A percentile compares a stretch with the other conserved stretches of the same genome.
These are phyloP conservation scores for Mustela nigripes DNA, from an alignment of 2,113 vertebrate genomes.

Conservation along the genomic window DNA sequence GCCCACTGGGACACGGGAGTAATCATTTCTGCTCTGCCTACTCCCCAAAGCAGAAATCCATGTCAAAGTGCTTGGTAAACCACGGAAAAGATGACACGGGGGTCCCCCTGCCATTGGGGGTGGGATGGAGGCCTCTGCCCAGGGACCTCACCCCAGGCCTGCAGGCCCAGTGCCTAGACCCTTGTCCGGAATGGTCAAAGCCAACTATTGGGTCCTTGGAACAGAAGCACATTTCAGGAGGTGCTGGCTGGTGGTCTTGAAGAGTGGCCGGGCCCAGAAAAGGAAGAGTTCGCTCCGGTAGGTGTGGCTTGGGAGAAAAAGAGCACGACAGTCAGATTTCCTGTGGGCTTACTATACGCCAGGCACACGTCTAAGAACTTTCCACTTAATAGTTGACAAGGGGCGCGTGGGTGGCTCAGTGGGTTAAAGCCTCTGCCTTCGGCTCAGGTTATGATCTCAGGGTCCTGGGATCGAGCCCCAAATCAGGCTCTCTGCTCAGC, in stretches of 20 bases:
- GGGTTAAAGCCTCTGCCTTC: too few species aligned
- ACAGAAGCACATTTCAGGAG: not conserved
- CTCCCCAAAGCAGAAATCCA: not conserved
- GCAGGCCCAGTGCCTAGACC: not conserved
- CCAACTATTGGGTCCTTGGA: not conserved
- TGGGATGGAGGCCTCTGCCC: not conserved
- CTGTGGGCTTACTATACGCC: accelerated
- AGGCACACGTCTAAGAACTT: not conserved
- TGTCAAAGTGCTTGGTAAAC: not conserved
- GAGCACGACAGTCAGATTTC: accelerated
- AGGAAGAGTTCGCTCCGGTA: not conserved
- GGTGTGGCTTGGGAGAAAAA: not conserved
- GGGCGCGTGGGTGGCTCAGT: too few species aligned
- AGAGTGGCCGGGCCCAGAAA: not conserved
- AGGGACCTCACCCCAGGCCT: not conserved
- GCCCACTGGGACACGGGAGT: not conserved
- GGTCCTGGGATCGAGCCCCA: too few species aligned
- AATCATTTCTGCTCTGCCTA: not conserved
- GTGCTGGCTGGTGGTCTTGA: not conserved
- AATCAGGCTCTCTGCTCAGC: too few species aligned
- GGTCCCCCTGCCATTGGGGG: accelerated
- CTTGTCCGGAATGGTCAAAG: accelerated
- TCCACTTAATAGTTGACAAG: accelerated
- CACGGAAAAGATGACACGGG: not conserved
- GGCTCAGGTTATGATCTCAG: too few species aligned